Conservation (phyloP, 2,113 vertebrate species). For the Lophotis ruficrista region DNA sequence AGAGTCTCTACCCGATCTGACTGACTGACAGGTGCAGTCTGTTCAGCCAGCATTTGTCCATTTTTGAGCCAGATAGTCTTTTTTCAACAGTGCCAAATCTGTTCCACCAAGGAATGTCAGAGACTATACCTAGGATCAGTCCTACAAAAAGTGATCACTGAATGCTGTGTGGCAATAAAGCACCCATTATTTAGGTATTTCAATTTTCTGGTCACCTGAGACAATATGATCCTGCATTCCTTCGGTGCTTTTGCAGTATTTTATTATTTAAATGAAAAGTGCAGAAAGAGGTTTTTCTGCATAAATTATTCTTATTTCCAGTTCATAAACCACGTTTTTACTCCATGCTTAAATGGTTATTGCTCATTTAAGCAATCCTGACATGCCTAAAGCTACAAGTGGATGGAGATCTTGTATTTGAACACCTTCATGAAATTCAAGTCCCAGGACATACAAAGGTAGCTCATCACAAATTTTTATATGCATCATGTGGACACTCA, state of each 20-base stretch:
- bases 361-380: constrained; percentile 37
- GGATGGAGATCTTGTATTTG: not conserved
- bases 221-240: not conserved
- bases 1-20: not conserved
- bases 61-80: not conserved
- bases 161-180: not conserved
- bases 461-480: not conserved
- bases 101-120: not conserved
- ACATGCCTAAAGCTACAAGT: constrained; percentile 19
- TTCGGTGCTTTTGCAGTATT: not conserved
- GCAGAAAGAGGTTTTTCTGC: constrained; percentile 54
- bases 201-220: not conserved
- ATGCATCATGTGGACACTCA: not conserved
- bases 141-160: not conserved
- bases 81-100: not conserved
- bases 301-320: constrained; percentile 61
- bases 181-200: not conserved
- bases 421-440: constrained; percentile 32
- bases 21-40: not conserved
- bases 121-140: not conserved
- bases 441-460: not conserved
- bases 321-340: constrained; percentile 48
- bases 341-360: constrained; percentile 45
- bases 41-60: not conserved
- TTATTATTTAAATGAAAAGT: constrained; percentile 60